These are phyloP conservation scores for Cyphomyrmex costatus DNA, from an alignment of 1,140 invertebrate genomes.

Conservation along the genomic window DNA sequence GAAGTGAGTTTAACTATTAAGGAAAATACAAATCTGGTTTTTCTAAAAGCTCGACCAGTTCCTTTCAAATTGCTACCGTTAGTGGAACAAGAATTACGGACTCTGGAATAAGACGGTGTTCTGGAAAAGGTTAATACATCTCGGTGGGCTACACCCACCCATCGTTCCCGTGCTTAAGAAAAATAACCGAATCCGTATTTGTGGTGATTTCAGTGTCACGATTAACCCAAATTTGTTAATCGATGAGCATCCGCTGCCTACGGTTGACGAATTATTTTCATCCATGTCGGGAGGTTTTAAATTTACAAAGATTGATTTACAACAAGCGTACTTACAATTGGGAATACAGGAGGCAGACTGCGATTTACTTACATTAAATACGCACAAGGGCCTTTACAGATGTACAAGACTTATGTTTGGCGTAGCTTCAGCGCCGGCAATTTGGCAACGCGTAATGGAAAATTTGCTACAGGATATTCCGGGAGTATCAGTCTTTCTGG, in stretches of 20 bases:
- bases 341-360: conserved; percentile 75
- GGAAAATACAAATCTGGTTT: too few species aligned
- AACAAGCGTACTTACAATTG: conserved; percentile 78
- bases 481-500: too few species aligned
- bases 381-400: conserved; percentile 68
- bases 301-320: conserved; percentile 44
- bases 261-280: conserved; percentile 32
- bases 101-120: too few species aligned
- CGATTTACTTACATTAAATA: conserved; percentile 81
- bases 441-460: too few species aligned
- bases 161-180: conserved; percentile 8
- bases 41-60: too few species aligned
- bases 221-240: conserved; percentile 34
- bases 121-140: conserved; percentile 15
- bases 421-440: too few species aligned
- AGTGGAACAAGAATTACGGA: too few species aligned
- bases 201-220: conserved; percentile 48
- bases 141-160: conserved; percentile 3
- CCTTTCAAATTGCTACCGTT: too few species aligned
- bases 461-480: too few species aligned
- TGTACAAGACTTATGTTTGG: conserved; percentile 69
- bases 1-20: too few species aligned
- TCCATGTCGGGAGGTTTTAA: background rate
- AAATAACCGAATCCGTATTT: conserved; percentile 1
- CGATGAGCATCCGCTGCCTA: conserved; percentile 41